A percentile compares a stretch with the other conserved stretches of the same genome.
Evolutionary conservation across 2,113 vertebrate species (phyloP).

Genomic region (Grus americana): DNA sequence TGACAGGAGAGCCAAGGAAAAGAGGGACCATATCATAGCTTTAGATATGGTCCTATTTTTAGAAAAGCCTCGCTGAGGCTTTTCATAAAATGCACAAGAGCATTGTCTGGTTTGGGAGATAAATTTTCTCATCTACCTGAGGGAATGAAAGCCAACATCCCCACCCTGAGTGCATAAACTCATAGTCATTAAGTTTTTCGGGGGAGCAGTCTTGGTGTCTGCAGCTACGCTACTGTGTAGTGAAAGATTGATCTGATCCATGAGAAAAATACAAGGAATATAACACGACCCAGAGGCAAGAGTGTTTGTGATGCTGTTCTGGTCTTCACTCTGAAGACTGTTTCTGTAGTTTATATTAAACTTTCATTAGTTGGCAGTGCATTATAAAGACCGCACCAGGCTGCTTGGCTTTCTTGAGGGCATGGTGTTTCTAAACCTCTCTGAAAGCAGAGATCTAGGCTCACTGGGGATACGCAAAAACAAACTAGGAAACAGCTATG

Average conservation of each 20-base stretch:
- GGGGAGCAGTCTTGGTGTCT: neutral
- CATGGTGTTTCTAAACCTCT: neutral
- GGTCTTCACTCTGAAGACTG: neutral
- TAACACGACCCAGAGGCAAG: neutral
- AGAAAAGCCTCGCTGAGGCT: neutral
- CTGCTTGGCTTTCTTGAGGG: neutral
- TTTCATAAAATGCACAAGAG: neutral
- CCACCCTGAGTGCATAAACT: neutral
- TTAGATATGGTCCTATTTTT: neutral
- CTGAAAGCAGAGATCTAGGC: neutral
- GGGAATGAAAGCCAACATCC: neutral
- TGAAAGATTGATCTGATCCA: slow-evolving; percentile 26
- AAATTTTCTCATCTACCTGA: neutral
- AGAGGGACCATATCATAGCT: neutral
- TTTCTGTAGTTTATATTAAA: slow-evolving; percentile 21
- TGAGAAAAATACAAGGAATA: neutral
- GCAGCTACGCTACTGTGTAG: neutral
- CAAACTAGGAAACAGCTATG: neutral
- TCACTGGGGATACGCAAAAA: neutral
- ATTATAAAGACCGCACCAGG: neutral
- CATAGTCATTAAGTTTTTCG: neutral
- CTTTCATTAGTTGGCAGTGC: neutral
- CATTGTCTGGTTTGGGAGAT: neutral
- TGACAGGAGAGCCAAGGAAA: neutral
- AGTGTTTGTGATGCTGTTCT: neutral